These are phyloP conservation scores for Proisotoma minuta DNA, from an alignment of 2,888 invertebrate genomes.

Conservation along the genomic window DNA sequence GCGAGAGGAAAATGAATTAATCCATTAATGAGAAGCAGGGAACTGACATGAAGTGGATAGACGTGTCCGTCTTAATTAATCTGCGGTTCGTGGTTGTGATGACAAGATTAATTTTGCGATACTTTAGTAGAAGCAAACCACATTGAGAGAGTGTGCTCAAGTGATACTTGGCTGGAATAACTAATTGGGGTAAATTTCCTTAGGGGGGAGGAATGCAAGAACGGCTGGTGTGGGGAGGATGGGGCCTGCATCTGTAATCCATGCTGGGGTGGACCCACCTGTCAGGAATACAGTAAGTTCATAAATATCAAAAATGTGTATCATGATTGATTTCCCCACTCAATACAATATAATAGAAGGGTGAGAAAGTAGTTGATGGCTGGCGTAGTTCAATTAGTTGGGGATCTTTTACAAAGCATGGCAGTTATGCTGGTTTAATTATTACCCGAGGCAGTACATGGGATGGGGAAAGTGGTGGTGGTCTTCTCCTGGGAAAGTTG, in stretches of 20 bases:
- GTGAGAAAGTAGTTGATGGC: neutral
- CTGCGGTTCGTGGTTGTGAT: neutral
- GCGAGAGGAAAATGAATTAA: neutral
- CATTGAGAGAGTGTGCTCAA: neutral
- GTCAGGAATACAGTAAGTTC: constrained; percentile 47
- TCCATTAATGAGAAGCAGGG: neutral
- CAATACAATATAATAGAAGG: constrained; percentile 1
- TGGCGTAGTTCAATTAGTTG: neutral
- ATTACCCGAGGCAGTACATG: constrained; percentile 1
- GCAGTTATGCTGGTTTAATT: constrained; percentile 5
- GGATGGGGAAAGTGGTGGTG: constrained; percentile 4
- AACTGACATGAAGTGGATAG: neutral
- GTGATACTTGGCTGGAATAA: too few species aligned
- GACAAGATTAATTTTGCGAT: neutral
- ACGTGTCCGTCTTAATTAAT: neutral
- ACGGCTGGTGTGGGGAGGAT: constrained; percentile 44
- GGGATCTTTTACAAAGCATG: too few species aligned
- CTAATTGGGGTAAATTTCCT: too few species aligned
- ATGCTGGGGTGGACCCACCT: constrained; percentile 46
- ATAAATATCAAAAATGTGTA: neutral
- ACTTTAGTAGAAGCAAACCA: neutral
- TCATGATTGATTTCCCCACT: constrained; percentile 1
- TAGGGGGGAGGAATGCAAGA: constrained; percentile 27
- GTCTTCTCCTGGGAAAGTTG: too few species aligned
- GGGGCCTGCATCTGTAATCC: constrained; percentile 45